Evolutionary conservation across 2,113 vertebrate species (phyloP), one percentile per base, ranked within the genome.

Genomic region (Anarrhichthys ocellatus): DNA sequence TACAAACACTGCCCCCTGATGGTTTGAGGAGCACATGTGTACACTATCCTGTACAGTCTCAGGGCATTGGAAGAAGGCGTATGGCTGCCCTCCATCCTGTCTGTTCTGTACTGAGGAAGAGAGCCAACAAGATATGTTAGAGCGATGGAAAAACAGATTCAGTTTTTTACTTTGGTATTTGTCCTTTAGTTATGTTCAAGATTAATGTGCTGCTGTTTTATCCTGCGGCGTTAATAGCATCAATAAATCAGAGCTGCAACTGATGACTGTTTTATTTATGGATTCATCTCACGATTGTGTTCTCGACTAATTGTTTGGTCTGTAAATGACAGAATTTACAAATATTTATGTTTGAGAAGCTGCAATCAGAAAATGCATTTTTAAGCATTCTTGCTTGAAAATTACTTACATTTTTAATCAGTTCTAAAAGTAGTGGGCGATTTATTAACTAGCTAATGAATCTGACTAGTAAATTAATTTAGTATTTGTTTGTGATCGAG

Each of bases 1-100:
- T 24, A 40, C 42, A 75, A 87, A 87, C 72, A 89, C 80, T 85
- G 86, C 79, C 89, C 73, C 40, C 92, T 62, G n/a, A 27, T 92
- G 93, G 92, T 27, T 1, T 17, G 52, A 86, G 75, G 40, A 78
- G 40, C 44, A 73, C 69, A 17, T 71, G 64, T 50, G 46, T 1
- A 9, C 54, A 76, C 2, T 9, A 27, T 27, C 69, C 65, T 36
- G 5, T 18, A 32, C 56, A 7, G 24, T 15, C 27, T 27, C 10
- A 5, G 48, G 48, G 22, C 6, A 50, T 20, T 54, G 52, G 52
- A 9, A 24, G 52, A 56, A 56, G 58, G 24, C 11, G 3, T 1
- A 1, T 2, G 24, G n/a, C 50, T 22, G 50, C 50, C 20, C 20
- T 58, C 54, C 54, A 24, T 17, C n/a, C 54, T 9, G 54, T 27